Evolutionary conservation across 2,797 vertebrate species (phyloP).

Genomic region (Scolopax rusticola): DNA sequence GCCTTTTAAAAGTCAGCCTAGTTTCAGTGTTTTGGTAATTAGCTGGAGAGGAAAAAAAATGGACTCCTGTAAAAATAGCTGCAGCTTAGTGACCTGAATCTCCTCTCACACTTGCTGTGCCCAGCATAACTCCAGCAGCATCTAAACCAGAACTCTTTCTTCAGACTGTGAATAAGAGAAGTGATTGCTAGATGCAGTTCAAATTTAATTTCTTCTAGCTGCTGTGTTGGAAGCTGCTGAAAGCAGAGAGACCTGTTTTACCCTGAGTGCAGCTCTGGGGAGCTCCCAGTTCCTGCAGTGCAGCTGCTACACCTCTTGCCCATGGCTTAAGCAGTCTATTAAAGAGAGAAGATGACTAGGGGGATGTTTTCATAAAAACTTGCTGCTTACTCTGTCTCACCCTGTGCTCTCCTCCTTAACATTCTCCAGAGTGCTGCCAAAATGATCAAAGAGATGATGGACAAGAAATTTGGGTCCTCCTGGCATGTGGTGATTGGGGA

Average conservation of each 20-base stretch:
- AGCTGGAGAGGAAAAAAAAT: background rate
- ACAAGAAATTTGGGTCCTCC: conserved; percentile 98
- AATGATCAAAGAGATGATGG: conserved; percentile 99
- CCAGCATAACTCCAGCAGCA: background rate
- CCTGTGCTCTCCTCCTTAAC: background rate
- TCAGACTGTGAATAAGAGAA: background rate
- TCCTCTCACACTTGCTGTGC: background rate
- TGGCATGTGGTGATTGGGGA: conserved; percentile 99
- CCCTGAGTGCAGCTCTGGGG: background rate
- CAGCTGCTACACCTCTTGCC: background rate
- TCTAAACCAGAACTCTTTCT: background rate
- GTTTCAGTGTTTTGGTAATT: conserved; percentile 47
- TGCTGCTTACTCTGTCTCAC: background rate
- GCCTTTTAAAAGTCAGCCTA: conserved; percentile 10
- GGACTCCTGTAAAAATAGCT: conserved; percentile 55
- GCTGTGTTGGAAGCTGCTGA: background rate
- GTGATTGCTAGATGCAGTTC: background rate
- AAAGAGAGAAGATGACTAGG: background rate
- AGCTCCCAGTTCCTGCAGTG: background rate
- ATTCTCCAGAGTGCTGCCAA: conserved; percentile 86
- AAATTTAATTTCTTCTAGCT: background rate
- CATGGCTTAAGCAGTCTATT: background rate
- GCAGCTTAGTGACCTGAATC: conserved; percentile 39
- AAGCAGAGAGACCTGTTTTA: background rate
- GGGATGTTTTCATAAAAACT: background rate